Evolutionary conservation across 2,113 vertebrate genomes (phyloP).

Genomic region (Brienomyrus longianalis): DNA sequence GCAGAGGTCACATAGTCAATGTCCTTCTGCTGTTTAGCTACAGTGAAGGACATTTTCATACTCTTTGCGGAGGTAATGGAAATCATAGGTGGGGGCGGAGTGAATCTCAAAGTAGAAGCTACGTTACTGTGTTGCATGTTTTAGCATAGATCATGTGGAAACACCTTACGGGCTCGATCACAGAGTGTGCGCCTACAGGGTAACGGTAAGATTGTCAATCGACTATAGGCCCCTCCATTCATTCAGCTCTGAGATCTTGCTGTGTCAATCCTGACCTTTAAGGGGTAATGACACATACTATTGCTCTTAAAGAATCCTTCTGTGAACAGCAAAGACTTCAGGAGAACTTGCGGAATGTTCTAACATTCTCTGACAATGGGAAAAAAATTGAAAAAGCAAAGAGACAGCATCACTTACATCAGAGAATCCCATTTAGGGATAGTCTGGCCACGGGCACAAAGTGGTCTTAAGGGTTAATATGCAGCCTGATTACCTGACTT

Average conservation of each 20-base stretch:
- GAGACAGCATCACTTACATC: neutral
- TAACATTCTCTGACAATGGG: neutral
- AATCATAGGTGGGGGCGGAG: too few species aligned
- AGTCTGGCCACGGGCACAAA: neutral
- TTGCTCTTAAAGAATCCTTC: neutral
- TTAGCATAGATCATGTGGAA: neutral
- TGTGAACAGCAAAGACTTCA: neutral
- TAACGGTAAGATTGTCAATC: neutral
- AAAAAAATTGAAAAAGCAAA: neutral
- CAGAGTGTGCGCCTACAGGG: neutral
- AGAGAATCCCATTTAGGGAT: neutral
- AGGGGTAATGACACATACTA: neutral
- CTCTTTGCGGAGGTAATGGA: slow-evolving; percentile 1
- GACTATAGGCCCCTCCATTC: neutral
- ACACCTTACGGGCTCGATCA: too few species aligned
- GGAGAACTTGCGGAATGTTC: neutral
- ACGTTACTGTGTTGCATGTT: neutral
- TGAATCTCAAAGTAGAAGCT: neutral
- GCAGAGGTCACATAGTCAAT: neutral
- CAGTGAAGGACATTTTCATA: slow-evolving; percentile 17
- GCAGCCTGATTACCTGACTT: neutral
- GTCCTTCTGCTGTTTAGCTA: slow-evolving; percentile 27
- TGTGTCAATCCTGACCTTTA: slow-evolving; percentile 30
- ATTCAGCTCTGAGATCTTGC: neutral
- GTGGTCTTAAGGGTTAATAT: neutral